Evolutionary conservation across 1,140 invertebrate species (phyloP).

Genomic region (Drosophila athabasca): DNA sequence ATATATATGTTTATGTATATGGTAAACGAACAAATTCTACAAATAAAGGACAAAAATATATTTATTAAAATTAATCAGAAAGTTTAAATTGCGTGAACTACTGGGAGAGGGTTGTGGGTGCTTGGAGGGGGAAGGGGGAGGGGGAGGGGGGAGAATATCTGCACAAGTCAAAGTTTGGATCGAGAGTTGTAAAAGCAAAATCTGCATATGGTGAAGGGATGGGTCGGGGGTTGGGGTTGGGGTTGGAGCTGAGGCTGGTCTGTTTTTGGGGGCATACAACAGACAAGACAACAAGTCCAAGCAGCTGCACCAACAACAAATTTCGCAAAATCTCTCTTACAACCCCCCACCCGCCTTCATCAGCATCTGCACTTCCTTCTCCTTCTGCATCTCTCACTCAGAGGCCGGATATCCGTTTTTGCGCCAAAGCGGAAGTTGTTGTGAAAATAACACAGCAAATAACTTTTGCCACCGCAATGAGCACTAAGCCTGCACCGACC

Average conservation of each 20-base stretch:
- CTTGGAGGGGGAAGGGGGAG: neutral
- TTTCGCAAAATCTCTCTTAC: conserved; percentile 38
- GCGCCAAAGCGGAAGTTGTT: conserved; percentile 73
- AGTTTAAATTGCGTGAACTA: conserved; percentile 35
- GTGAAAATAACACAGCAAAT: conserved; percentile 82
- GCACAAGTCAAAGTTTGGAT: conserved; percentile 58
- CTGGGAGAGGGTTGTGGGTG: neutral
- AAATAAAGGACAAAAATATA: conserved; percentile 82
- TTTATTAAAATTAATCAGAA: conserved; percentile 70
- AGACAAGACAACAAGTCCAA: conserved; percentile 50
- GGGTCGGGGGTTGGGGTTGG: neutral
- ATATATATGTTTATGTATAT: conserved; percentile 36
- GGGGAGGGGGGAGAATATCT: neutral
- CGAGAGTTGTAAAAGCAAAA: conserved; percentile 30
- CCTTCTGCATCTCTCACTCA: conserved; percentile 37
- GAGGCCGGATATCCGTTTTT: conserved; percentile 70
- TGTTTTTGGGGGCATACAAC: conserved; percentile 24
- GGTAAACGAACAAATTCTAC: conserved; percentile 66
- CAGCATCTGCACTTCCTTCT: neutral
- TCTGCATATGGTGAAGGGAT: conserved; percentile 29
- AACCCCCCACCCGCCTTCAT: neutral
- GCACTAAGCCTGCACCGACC: conserved; percentile 37
- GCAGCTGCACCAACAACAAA: conserved; percentile 74
- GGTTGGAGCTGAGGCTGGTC: too few relatives aligned
- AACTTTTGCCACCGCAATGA: conserved; percentile 80